Evolutionary conservation across 2,888 invertebrate genomes (phyloP), one percentile per base, ranked within the genome.

Genomic region (Drosophila affinis): DNA sequence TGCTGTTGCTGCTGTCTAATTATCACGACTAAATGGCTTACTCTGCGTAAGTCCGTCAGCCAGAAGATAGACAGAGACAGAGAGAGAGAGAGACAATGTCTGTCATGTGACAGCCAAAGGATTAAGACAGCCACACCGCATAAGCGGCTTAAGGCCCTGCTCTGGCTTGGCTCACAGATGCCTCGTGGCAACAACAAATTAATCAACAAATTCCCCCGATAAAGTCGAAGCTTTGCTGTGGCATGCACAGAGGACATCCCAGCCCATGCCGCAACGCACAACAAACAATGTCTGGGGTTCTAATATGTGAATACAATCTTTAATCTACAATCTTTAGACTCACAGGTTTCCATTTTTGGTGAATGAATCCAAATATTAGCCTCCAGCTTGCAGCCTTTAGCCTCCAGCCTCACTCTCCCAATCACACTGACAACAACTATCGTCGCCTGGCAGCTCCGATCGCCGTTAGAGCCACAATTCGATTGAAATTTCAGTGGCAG

Each of bases 61-160:
- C 32, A 44, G 18, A 17, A 44, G 21, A 44, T 21, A 6, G 21
- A 21, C 10, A 21, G 4, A 12, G 17, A 27, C 4, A 24, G 24
- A 24, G 24, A 24, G 24, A 24, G 24, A 24, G 24, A 24, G 24
- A 24, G 24, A 24, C 4, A 24, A 5, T 24, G 5, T 24, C 24
- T 24, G 4, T 1, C 24, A 39, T 39, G 39, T 14, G 2, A 48
- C 67, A 58, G 68, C 51, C 56, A 67, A 47, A 44, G 59, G 53
- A 65, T 64, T 64, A 56, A 34, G 55, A 48, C 53, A 18, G 65
- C 32, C 65, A 63, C 64, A 63, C 67, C 34, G 46, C 46, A 47
- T 60, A 68, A 68, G 68, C 68, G 9, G 68, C 68, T 68, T 68
- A 60, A 45, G 68, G 27, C 27, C 27, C 7, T 27, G 27, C 53